These are phyloP conservation scores for Molanna angustata DNA, from an alignment of 2,888 invertebrate species.

Conservation along the genomic window DNA sequence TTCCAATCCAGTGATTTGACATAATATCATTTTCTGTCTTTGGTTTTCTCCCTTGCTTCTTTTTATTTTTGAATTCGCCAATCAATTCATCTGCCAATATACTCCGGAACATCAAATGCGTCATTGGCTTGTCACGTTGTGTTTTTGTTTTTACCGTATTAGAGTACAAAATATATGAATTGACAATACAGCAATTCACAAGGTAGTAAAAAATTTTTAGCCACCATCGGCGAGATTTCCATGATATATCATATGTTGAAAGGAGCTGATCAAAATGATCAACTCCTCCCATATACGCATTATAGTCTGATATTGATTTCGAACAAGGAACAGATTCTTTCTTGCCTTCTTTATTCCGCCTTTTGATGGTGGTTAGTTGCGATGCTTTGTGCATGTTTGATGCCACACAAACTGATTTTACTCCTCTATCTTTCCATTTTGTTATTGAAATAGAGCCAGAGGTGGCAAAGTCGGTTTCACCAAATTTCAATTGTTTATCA, in stretches of 20 bases:
- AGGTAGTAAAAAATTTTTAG: neutral
- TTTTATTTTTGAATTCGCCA: neutral
- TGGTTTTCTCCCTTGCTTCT: constrained; percentile 3
- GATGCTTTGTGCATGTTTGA: no score
- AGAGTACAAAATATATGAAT: neutral
- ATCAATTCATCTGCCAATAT: constrained; percentile 3
- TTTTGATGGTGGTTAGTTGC: no score
- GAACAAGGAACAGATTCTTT: neutral
- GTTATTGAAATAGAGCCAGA: no score
- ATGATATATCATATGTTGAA: neutral
- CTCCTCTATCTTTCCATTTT: no score
- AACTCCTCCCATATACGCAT: no score
- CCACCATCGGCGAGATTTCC: constrained; percentile 1
- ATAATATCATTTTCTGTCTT: neutral
- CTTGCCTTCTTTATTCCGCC: no score
- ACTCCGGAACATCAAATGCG: constrained; percentile 4
- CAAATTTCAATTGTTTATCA: constrained; percentile 4
- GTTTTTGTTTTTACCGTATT: neutral
- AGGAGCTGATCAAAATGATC: neutral
- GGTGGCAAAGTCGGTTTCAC: neutral
- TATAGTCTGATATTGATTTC: neutral
- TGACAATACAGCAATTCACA: neutral
- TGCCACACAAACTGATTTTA: no score
- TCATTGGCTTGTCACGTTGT: constrained; percentile 2
- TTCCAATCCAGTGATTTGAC: constrained; percentile 3